Conservation (phyloP, 2,113 vertebrate species). For the Athene noctua region DNA sequence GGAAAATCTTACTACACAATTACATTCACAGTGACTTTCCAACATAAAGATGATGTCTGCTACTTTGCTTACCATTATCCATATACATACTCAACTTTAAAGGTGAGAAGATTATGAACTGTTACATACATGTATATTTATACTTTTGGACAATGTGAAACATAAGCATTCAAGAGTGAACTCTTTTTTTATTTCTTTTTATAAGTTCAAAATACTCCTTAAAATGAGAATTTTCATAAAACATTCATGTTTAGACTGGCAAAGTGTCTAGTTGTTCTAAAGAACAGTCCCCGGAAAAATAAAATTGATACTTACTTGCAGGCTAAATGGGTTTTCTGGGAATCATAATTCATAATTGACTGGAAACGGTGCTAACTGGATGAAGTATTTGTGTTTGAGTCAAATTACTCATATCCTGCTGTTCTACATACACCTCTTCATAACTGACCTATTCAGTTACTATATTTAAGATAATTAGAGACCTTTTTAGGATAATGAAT, state of each 20-base stretch:
- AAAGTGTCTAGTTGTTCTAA: not conserved
- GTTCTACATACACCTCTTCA: not conserved
- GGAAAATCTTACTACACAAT: constrained; percentile 97
- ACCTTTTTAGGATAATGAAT: not conserved
- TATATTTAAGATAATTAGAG: not conserved
- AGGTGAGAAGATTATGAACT: constrained; percentile 74
- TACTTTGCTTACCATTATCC: constrained; percentile 99
- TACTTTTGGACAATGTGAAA: not conserved
- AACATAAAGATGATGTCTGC: constrained; percentile 97
- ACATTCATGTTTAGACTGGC: not conserved
- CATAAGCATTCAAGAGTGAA: not conserved
- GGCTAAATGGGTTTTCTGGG: not conserved
- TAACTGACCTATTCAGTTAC: not conserved
- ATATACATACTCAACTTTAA: constrained; percentile 93
- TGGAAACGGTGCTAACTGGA: not conserved
- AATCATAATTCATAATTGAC: not conserved
- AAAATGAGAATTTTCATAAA: not conserved
- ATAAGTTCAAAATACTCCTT: not conserved
- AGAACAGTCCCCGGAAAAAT: not conserved
- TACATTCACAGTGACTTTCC: constrained; percentile 92
- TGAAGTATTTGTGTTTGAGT: not conserved
- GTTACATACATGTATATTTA: not conserved
- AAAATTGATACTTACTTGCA: not conserved
- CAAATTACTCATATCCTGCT: not conserved
- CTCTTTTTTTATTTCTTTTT: not conserved